These are phyloP conservation scores for Mythimna ferrago DNA, from an alignment of 2,888 invertebrate species.

Conservation along the genomic window DNA sequence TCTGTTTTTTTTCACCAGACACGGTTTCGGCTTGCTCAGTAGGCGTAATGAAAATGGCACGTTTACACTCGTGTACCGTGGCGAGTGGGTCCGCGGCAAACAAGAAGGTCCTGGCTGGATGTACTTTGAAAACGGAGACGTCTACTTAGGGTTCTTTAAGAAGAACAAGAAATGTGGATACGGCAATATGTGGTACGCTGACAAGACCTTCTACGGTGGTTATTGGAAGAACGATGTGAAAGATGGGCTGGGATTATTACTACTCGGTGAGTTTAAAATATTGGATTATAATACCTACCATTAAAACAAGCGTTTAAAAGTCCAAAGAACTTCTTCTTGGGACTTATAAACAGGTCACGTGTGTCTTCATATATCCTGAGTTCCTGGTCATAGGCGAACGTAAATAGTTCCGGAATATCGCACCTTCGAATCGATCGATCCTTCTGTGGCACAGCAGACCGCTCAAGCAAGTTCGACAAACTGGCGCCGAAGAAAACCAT, in stretches of 20 bases:
- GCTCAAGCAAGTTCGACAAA: neutral
- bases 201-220: slow-evolving; percentile 91
- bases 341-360: too few species aligned
- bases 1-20: slow-evolving; percentile 69
- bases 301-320: neutral
- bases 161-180: slow-evolving; percentile 89
- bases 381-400: neutral
- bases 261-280: slow-evolving; percentile 81
- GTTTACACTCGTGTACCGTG: slow-evolving; percentile 88
- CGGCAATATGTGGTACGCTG: slow-evolving; percentile 91
- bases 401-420: neutral
- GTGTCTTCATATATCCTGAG: too few species aligned
- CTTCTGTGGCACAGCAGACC: too few species aligned
- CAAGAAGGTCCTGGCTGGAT: slow-evolving; percentile 90
- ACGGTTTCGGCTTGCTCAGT: slow-evolving; percentile 91
- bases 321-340: neutral
- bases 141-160: slow-evolving; percentile 91
- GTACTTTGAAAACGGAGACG: slow-evolving; percentile 90
- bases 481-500: neutral
- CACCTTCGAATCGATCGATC: too few species aligned
- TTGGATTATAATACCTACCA: too few species aligned
- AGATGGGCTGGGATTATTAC: slow-evolving; percentile 89
- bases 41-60: slow-evolving; percentile 80
- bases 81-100: slow-evolving; percentile 91
- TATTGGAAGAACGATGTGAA: slow-evolving; percentile 88